phyloP scores from a whole-genome alignment of 2,888 invertebrate species.

The Lithophane ornitopus region DNA sequence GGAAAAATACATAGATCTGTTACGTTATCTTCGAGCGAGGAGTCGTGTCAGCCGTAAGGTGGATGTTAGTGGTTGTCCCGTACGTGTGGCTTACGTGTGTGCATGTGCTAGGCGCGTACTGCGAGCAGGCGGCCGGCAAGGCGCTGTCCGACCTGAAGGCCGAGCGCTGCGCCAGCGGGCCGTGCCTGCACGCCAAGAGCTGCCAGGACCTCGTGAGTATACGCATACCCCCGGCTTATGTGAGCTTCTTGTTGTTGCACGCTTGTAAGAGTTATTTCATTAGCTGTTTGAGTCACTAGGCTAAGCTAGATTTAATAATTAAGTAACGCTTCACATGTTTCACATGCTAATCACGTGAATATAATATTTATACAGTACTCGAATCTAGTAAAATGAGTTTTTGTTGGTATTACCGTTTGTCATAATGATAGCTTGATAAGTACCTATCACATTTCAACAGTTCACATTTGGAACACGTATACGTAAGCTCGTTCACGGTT shows the following conservation, averaged over 20 bases:
- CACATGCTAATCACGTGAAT: background rate
- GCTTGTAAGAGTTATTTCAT: background rate
- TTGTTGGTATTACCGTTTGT: background rate
- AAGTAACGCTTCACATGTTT: background rate
- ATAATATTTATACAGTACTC: background rate
- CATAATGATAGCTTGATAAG: background rate
- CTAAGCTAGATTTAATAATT: constrained; percentile 1
- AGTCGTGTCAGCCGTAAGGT: background rate
- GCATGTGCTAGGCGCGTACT: constrained; percentile 87
- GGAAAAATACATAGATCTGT: too few relatives aligned
- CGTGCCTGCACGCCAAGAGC: constrained; percentile 91
- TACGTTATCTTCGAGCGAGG: constrained; percentile 2
- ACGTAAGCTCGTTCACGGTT: constrained; percentile 19
- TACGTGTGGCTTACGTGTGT: constrained; percentile 66
- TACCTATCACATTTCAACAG: background rate
- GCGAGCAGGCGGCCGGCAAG: constrained; percentile 88
- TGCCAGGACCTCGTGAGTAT: constrained; percentile 93
- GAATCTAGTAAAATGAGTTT: background rate
- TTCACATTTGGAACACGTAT: constrained; percentile 1
- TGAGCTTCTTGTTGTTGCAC: constrained; percentile 36
- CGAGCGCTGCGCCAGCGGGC: constrained; percentile 88
- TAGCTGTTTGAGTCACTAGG: constrained; percentile 17
- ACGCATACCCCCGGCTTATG: background rate
- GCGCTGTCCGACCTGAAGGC: constrained; percentile 82
- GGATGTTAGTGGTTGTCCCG: constrained; percentile 28